Percentiles rank a stretch among this genome's conserved stretches.
Evolutionary conservation across 2,888 invertebrate genomes (phyloP).

Genomic region (Drosophila pegasa): DNA sequence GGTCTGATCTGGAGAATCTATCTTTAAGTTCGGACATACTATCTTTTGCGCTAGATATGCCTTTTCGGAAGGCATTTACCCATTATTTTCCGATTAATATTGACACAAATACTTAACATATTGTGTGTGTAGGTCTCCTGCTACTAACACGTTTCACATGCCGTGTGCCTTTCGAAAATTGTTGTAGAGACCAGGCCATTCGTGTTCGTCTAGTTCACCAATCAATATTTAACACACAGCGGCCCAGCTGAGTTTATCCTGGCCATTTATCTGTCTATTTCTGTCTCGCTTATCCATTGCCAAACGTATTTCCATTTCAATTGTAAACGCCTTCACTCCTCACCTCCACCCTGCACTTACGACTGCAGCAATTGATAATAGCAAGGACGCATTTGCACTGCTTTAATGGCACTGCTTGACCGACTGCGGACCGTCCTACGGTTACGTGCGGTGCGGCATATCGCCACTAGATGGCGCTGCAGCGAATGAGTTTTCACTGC

Average conservation of each 20-base stretch:
- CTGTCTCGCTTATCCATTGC: conserved; percentile 16
- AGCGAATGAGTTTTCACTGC: neutral
- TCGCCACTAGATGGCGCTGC: conserved; percentile 59
- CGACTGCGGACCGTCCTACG: conserved; percentile 3
- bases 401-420: conserved; percentile 51
- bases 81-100: too few species aligned
- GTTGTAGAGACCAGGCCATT: neutral
- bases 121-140: too few species aligned
- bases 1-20: too few species aligned
- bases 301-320: neutral
- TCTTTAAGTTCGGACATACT: too few species aligned
- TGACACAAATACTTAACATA: too few species aligned
- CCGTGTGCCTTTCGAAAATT: neutral
- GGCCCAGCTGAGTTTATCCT: neutral
- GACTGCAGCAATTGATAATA: conserved; percentile 9
- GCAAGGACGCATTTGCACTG: conserved; percentile 71
- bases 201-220: conserved; percentile 12
- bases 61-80: too few species aligned
- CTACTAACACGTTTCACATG: neutral
- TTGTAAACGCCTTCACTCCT: conserved; percentile 7
- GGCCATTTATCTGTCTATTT: neutral
- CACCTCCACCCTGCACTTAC: neutral
- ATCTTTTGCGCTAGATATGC: too few species aligned
- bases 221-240: conserved; percentile 16
- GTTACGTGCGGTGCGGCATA: conserved; percentile 11